Base-by-base conservation (phyloP, 2,113 vertebrate species). In the Uropsilus gracilis region DNA sequence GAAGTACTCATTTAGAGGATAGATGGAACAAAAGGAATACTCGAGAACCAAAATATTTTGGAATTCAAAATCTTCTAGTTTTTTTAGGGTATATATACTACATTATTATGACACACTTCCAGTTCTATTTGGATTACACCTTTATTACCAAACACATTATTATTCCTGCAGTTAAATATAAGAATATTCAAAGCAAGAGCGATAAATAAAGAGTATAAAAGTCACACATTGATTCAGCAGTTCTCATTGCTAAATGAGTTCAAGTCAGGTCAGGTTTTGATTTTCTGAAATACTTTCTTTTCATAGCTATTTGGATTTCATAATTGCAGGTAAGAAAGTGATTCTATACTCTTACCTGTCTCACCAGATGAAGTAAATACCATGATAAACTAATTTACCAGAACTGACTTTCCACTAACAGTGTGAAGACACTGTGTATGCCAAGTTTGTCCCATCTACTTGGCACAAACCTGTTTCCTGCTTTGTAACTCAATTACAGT, bases 361-460 rank as follows among this genome's bases (percentile, higher is more conserved):
- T 90, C 44, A 57, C 48, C 46, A 59, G 22, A 10, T 37, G 37
- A 94, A 22, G 34, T 80, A 78, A 86, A 68, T 46, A 20, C 75
- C 59, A 39, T 53, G 30, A 89, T 78, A 86, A 85, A 55, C 44
- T 53, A 39, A 82, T 63, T 96, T 90, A 78, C 39, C 61, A 94
- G 97, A 96, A 93, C 24, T 82, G 61, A 78, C 63, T 95, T 96
- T 94, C 94, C 69, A 55, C 72, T 82, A 86, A 82, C 66, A 82
- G 55, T 24, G 26, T 26, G 20, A 90, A 77, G 34, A 44, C 2
- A 12, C n/a, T 0, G 12, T 6, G 22, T 14, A 10, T 57, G 39
- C 89, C 95, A 94, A 66, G 18, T 77, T 42, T 88, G 77, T 91
- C 55, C 68, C 77, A 71, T 57, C 57, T 20, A 32, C 55, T 71